Evolutionary conservation across 92 coral and sea anemone species (phyloP).

Genomic region (Porites evermanni): DNA sequence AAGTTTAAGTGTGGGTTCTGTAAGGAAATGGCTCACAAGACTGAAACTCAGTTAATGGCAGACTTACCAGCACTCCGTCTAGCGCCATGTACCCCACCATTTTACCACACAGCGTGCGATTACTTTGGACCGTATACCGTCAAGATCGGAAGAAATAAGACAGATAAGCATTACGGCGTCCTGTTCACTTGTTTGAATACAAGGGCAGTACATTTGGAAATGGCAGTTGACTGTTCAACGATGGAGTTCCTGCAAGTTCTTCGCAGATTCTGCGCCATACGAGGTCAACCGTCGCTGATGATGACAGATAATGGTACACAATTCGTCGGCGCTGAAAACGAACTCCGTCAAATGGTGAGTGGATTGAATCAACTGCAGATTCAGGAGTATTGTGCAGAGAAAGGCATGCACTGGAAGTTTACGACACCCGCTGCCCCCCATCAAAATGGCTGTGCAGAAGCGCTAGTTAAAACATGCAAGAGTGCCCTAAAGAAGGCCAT

Average conservation of each 20-base stretch:
- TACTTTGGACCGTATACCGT: no score
- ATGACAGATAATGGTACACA: slow-evolving; percentile 36
- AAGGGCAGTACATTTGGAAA: slow-evolving; percentile 61
- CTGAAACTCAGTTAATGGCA: slow-evolving; percentile 26
- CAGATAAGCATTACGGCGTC: no score
- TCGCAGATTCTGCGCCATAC: slow-evolving; percentile 61
- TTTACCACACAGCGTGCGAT: no score
- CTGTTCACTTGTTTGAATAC: slow-evolving; percentile 39
- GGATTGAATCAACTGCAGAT: slow-evolving; percentile 42
- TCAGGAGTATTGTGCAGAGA: slow-evolving; percentile 55
- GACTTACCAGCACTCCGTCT: no score
- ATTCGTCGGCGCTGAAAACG: slow-evolving; percentile 58
- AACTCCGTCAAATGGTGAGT: slow-evolving; percentile 63
- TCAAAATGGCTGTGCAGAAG: slow-evolving; percentile 11
- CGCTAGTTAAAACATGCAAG: no score
- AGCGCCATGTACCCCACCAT: no score
- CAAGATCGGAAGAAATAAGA: no score
- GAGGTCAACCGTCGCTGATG: slow-evolving; percentile 50
- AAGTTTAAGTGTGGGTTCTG: slow-evolving; percentile 46
- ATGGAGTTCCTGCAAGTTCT: slow-evolving; percentile 76
- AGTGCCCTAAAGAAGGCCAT: no score
- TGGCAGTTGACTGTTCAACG: slow-evolving; percentile 54
- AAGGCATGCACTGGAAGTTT: slow-evolving; percentile 32
- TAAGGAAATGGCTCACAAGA: slow-evolving; percentile 15
- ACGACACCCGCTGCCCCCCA: slow-evolving; percentile 57